A percentile compares a stretch with the other conserved stretches of the same genome.
phyloP scores from a whole-genome alignment of 1,140 invertebrate species.

The Anagrus nilaparvatae region DNA sequence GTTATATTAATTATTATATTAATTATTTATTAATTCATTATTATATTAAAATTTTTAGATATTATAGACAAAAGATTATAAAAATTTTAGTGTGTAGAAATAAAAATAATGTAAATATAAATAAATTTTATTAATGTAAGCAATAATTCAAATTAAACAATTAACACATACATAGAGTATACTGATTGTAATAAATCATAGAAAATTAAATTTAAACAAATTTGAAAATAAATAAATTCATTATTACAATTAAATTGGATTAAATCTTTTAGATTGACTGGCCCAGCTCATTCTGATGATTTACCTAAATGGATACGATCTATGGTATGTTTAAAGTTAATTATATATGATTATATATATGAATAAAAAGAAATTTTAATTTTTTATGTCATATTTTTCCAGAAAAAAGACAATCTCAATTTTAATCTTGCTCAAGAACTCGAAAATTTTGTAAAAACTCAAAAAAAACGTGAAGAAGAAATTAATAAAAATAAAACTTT shows the following conservation, averaged over 20 bases:
- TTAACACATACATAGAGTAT: no score
- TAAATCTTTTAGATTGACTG: conserved; percentile 19
- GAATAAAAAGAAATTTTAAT: not conserved
- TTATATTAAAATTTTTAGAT: no score
- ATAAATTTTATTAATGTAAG: no score
- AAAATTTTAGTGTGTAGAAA: not conserved
- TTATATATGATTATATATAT: not conserved
- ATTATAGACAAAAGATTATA: not conserved
- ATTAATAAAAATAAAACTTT: not conserved
- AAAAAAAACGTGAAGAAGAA: conserved; percentile 12
- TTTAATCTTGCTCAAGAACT: conserved; percentile 17
- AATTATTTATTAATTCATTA: no score
- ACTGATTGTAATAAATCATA: no score
- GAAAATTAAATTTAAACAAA: no score
- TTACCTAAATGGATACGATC: conserved; percentile 34
- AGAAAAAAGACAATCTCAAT: not conserved
- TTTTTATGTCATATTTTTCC: conserved; percentile 1
- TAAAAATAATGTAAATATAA: not conserved
- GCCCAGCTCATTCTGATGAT: conserved; percentile 6
- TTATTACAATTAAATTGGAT: conserved; percentile 12
- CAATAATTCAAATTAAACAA: no score
- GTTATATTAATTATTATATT: no score
- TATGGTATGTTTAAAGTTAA: conserved; percentile 22
- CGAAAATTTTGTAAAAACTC: conserved; percentile 18
- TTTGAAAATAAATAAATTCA: not conserved